These are phyloP conservation scores for Brachylomia viminalis DNA, from an alignment of 2,888 invertebrate genomes.

Conservation along the genomic window DNA sequence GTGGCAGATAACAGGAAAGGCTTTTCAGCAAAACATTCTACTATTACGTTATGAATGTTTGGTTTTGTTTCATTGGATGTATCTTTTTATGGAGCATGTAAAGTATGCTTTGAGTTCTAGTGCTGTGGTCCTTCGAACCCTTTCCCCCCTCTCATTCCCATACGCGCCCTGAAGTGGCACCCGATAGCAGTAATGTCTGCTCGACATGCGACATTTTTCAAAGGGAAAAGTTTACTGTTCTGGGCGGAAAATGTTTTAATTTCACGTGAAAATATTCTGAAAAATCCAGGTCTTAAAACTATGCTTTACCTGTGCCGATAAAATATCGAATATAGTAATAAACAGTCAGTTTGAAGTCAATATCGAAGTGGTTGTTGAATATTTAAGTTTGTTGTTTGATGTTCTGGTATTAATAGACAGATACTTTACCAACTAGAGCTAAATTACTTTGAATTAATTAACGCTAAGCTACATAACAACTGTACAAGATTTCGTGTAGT, in stretches of 20 bases:
- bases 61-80: conserved; percentile 16
- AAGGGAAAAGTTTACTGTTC: conserved; percentile 22
- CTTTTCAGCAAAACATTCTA: conserved; percentile 9
- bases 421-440: conserved; percentile 58
- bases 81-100: conserved; percentile 10
- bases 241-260: neutral
- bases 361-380: conserved; percentile 15
- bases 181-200: conserved; percentile 43
- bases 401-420: conserved; percentile 40
- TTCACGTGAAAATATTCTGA: conserved; percentile 8
- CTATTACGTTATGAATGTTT: neutral
- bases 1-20: conserved; percentile 1
- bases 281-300: conserved; percentile 8
- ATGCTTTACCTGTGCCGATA: neutral
- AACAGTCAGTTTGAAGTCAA: conserved; percentile 12
- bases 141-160: conserved; percentile 7
- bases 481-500: conserved; percentile 74
- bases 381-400: conserved; percentile 36
- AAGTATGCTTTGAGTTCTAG: conserved; percentile 19
- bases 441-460: conserved; percentile 58
- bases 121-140: conserved; percentile 24
- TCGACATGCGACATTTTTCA: conserved; percentile 30
- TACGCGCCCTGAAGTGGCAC: conserved; percentile 36
- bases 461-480: conserved; percentile 84
- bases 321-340: conserved; percentile 1